phyloP scores from a whole-genome alignment of 2,797 vertebrate species.

The Acestrorhynchus altus region DNA sequence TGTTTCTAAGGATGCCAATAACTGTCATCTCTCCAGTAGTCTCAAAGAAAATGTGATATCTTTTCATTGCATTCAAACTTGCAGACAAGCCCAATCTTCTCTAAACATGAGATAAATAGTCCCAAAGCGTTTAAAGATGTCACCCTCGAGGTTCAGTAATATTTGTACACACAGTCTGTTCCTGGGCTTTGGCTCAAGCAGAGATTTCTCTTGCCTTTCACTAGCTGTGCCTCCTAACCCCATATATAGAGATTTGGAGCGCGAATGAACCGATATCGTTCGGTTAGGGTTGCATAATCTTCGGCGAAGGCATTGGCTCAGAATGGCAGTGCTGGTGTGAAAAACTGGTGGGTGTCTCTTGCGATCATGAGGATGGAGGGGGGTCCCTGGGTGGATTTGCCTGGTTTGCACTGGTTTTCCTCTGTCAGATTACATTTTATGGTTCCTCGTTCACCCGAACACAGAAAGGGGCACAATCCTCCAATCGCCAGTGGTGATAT shows the following conservation, averaged over 20 bases:
- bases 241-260: slow-evolving; percentile 46
- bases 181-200: slow-evolving; percentile 22
- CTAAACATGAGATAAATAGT: slow-evolving; percentile 42
- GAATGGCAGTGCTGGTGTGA: slow-evolving; percentile 50
- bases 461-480: slow-evolving; percentile 30
- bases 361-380: slow-evolving; percentile 62
- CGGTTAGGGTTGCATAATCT: slow-evolving; percentile 63
- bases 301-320: slow-evolving; percentile 52
- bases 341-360: slow-evolving; percentile 67
- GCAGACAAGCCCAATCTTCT: slow-evolving; percentile 21
- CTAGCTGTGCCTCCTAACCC: slow-evolving; percentile 21
- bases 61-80: slow-evolving; percentile 16
- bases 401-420: slow-evolving; percentile 65
- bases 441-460: slow-evolving; percentile 62
- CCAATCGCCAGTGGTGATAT: not conserved
- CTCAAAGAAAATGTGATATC: slow-evolving; percentile 34
- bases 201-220: slow-evolving; percentile 13
- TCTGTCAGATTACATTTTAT: slow-evolving; percentile 75
- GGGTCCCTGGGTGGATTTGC: slow-evolving; percentile 69
- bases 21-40: slow-evolving; percentile 45
- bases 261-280: slow-evolving; percentile 54
- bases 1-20: slow-evolving; percentile 43
- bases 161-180: slow-evolving; percentile 37
- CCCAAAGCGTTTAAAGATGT: slow-evolving; percentile 12
- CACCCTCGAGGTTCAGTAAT: slow-evolving; percentile 31